phyloP scores from a whole-genome alignment of 2,113 vertebrate species.

The Cryptomyrus ogoouensis region DNA sequence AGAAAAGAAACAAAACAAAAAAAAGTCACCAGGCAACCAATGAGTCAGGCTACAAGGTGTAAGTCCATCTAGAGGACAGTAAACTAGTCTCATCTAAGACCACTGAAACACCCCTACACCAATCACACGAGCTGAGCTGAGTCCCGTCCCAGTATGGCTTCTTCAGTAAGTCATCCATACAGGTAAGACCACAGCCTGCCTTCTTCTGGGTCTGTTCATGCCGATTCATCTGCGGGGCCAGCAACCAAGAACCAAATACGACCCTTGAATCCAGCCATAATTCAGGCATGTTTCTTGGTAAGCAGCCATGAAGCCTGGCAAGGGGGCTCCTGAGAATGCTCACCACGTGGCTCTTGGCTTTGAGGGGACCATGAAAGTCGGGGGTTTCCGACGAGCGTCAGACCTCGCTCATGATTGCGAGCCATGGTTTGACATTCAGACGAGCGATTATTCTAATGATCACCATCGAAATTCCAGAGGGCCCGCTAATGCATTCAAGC shows the following conservation, averaged over 20 bases:
- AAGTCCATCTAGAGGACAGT: neutral
- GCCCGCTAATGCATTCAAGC: neutral
- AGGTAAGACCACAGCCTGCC: neutral
- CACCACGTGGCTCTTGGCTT: neutral
- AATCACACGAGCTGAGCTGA: neutral
- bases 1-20: neutral
- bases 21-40: neutral
- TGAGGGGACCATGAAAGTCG: neutral
- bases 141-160: neutral
- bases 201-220: neutral
- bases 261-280: slow-evolving; percentile 25
- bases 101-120: neutral
- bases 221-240: slow-evolving; percentile 32
- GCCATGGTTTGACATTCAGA: slow-evolving; percentile 3
- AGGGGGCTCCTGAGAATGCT: neutral
- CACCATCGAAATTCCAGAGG: neutral
- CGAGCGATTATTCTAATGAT: slow-evolving; percentile 10
- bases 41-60: neutral
- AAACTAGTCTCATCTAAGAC: neutral
- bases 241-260: slow-evolving; percentile 25
- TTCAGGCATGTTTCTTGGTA: slow-evolving; percentile 29
- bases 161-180: neutral
- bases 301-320: neutral
- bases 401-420: neutral
- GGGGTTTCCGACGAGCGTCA: neutral